Base-by-base conservation (phyloP, 2,797 vertebrate species). In the Myotis findleyi region DNA sequence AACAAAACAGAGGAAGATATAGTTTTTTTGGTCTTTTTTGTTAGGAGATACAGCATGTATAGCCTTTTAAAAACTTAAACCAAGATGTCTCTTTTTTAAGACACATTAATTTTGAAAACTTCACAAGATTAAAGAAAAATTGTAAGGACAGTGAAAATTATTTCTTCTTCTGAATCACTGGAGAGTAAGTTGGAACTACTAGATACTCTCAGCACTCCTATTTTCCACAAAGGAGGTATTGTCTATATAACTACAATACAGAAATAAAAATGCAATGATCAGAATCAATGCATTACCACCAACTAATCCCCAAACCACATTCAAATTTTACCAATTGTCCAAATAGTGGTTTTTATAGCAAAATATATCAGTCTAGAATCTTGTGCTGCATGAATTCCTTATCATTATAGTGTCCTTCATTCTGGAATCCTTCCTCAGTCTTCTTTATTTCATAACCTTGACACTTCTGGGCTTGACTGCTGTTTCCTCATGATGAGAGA, bases 31-130 rank as follows among this genome's bases (percentile, higher is more conserved):
- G 1, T n/a, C 6, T 38, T 71, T 23, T 88, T 76, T 68, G 33
- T 36, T 33, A 72, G 41, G 62, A 92, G 27, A 55, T 21, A 68
- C 49, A 41, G 20, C 18, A 72, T 49, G 3, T 44, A 41, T 25
- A 36, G 1, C 11, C 44, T 69, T 84, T 5, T 11, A 30, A 59
- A 73, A 89, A 66, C 9, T 68, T 71, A 83, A 88, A 72, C 21
- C 11, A 89, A 57, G 33, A 84, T 6, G 18, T 62, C 53, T 89
- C 14, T 17, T 71, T 82, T 75, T 64, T 6, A 81, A 73, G 90
- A 47, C 16, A 44, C 27, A 49, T 92, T 77, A 85, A 79, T 62
- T 90, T 92, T 84, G n/a, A 68, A 95, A 85, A 72, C 1, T 49
- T 76, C 33, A 71, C 3, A 95, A 87, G 1, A 30, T 94, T 92